Evolutionary conservation across 1,140 invertebrate genomes (phyloP).

Genomic region (Drosophila miranda): DNA sequence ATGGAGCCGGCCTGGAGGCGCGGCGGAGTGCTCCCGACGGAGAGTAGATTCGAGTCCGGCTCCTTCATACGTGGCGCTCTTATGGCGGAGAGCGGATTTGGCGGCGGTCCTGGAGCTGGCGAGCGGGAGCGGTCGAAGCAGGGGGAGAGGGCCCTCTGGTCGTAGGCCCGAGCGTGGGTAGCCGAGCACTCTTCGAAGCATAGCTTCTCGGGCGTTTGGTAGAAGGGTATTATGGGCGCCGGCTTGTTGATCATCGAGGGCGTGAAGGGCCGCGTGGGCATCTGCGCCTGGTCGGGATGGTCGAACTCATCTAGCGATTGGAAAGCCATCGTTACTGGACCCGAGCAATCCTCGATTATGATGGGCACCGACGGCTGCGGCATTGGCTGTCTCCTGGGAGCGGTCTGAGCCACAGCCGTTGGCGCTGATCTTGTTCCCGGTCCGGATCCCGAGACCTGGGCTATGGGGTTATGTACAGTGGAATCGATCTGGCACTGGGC

Average conservation of each 20-base stretch:
- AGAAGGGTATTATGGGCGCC: conserved; percentile 86
- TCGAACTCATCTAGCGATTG: conserved; percentile 85
- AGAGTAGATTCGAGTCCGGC: conserved; percentile 50
- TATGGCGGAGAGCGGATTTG: conserved; percentile 84
- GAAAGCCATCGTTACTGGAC: conserved; percentile 83
- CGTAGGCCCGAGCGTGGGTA: conserved; percentile 84
- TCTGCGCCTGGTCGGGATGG: conserved; percentile 81
- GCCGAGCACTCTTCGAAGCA: conserved; percentile 84
- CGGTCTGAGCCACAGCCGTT: conserved; percentile 40
- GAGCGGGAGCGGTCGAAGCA: conserved; percentile 84
- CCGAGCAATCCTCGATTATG: conserved; percentile 70
- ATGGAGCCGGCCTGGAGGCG: conserved; percentile 74
- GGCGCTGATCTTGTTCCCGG: conserved; percentile 5
- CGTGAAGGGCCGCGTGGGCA: conserved; percentile 83
- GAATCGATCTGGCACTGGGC: conserved; percentile 12
- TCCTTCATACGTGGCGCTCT: conserved; percentile 85
- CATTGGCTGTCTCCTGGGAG: conserved; percentile 2
- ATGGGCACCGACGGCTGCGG: conserved; percentile 70
- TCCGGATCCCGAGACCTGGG: conserved; percentile 39
- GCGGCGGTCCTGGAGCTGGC: conserved; percentile 85
- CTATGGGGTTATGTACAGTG: conserved; percentile 71
- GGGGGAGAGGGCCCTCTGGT: conserved; percentile 84
- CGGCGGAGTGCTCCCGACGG: conserved; percentile 24
- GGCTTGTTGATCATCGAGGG: conserved; percentile 87
- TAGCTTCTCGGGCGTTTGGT: conserved; percentile 85